Evolutionary conservation across 2,113 vertebrate genomes (phyloP).

Genomic region (Neomonachus schauinslandi): DNA sequence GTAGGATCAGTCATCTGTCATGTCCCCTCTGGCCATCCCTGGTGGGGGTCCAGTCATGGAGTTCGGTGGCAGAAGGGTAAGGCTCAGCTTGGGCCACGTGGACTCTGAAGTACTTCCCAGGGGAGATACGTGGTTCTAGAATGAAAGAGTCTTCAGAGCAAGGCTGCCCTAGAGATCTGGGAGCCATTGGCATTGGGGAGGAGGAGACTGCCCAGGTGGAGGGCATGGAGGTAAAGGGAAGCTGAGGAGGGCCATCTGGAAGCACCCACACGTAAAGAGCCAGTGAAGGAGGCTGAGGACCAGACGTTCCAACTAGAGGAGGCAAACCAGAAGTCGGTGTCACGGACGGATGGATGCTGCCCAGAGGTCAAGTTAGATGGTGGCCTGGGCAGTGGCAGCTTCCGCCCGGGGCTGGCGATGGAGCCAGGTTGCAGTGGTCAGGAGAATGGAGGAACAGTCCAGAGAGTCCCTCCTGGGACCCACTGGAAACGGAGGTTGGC

Average conservation of each 20-base stretch:
- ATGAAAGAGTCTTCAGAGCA: rapidly evolving
- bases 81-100: rapidly evolving
- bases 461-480: neutral
- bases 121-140: rapidly evolving
- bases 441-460: neutral
- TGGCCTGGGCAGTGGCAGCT: neutral
- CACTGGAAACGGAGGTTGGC: neutral
- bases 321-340: rapidly evolving
- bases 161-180: rapidly evolving
- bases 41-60: rapidly evolving
- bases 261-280: rapidly evolving
- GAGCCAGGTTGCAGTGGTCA: neutral
- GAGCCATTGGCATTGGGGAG: rapidly evolving
- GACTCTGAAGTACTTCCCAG: rapidly evolving
- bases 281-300: rapidly evolving
- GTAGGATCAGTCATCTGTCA: rapidly evolving
- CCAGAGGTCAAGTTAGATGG: neutral
- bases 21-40: rapidly evolving
- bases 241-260: rapidly evolving
- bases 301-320: neutral
- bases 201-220: neutral
- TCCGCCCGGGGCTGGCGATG: rapidly evolving
- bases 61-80: rapidly evolving
- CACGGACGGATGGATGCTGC: neutral
- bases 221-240: rapidly evolving